phyloP scores from a whole-genome alignment of 2,113 vertebrate species.

The Procavia capensis region DNA sequence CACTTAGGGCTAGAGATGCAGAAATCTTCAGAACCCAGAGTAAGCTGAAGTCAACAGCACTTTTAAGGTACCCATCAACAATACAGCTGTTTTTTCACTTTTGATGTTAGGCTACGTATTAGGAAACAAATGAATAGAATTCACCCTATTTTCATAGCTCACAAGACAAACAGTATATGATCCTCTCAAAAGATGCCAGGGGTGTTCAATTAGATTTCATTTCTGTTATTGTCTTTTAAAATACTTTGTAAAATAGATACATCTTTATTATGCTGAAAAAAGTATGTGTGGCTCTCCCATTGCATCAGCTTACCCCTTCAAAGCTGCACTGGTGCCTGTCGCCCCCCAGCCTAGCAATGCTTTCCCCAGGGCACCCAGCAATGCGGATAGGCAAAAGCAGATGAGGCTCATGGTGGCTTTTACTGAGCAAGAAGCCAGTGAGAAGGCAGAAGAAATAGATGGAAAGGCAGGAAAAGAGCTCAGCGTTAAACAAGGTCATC shows the following conservation, averaged over 20 bases:
- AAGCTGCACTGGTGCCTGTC: no score
- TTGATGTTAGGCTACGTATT: not conserved
- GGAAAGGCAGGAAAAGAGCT: no score
- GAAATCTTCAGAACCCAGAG: not conserved
- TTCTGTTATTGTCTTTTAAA: conserved; percentile 29
- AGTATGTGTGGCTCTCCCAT: not conserved
- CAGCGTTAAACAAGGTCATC: no score
- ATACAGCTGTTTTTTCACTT: not conserved
- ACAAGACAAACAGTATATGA: not conserved
- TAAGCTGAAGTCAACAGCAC: not conserved
- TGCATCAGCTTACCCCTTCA: no score
- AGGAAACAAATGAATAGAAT: conserved; percentile 23
- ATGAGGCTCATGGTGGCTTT: no score
- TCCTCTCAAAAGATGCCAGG: not conserved
- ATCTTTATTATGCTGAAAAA: not conserved
- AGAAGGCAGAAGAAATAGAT: no score
- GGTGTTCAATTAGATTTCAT: conserved; percentile 33
- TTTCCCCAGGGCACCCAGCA: no score
- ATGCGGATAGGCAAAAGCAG: no score
- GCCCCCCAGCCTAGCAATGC: no score
- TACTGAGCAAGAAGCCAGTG: no score
- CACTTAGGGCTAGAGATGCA: not conserved
- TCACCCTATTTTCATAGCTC: conserved; percentile 28
- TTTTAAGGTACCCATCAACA: not conserved
- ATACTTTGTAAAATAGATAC: not conserved